Conservation (phyloP, 2,888 invertebrate species). For the Augiades crinisus region DNA sequence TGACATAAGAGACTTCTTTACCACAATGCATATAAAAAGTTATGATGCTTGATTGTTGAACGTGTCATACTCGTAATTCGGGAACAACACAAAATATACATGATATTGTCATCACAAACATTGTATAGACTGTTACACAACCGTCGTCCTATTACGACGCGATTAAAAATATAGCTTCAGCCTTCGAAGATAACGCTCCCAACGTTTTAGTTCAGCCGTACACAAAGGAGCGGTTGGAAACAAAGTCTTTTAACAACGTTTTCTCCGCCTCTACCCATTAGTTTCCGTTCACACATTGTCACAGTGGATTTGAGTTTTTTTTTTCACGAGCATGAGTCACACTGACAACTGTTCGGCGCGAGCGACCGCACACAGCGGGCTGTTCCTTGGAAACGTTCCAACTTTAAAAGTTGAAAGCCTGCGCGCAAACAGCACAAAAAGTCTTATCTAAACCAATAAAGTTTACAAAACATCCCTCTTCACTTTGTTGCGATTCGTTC, state of each 20-base stretch:
- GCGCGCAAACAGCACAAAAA: constrained; percentile 26
- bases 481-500: constrained; percentile 16
- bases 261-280: constrained; percentile 28
- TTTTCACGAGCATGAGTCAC: constrained; percentile 39
- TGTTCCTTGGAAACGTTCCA: constrained; percentile 60
- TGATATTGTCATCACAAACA: constrained; percentile 8
- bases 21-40: no score
- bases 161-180: constrained; percentile 13
- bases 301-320: constrained; percentile 31
- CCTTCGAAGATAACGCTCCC: constrained; percentile 17
- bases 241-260: constrained; percentile 24
- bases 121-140: constrained; percentile 10
- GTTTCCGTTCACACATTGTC: constrained; percentile 34
- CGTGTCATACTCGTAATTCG: no score
- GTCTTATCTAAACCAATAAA: constrained; percentile 26
- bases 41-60: no score
- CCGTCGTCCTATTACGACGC: constrained; percentile 20
- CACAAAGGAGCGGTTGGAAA: constrained; percentile 19
- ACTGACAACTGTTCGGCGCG: constrained; percentile 34
- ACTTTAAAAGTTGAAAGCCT: constrained; percentile 37
- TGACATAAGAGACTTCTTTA: no score
- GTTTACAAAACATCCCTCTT: constrained; percentile 24
- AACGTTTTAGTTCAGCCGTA: constrained; percentile 5
- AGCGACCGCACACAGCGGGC: constrained; percentile 51
- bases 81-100: no score